Evolutionary conservation across 1,140 invertebrate species (phyloP).

Genomic region (Drosophila tristis): DNA sequence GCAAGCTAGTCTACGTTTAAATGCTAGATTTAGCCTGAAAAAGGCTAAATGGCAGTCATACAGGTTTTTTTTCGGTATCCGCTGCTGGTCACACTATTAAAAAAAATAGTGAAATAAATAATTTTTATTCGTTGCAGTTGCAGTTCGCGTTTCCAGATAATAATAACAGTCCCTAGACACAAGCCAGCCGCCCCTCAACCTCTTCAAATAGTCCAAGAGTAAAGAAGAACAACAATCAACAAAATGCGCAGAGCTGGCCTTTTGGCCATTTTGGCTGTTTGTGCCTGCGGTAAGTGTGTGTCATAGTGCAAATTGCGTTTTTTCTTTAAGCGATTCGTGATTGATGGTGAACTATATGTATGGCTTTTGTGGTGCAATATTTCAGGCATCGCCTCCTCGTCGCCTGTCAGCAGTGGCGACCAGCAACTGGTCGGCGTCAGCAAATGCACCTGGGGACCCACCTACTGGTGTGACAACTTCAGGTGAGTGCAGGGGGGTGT

Average conservation of each 20-base stretch:
- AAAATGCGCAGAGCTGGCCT: slow-evolving; percentile 68
- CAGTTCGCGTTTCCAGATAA: slow-evolving; percentile 21
- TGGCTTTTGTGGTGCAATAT: slow-evolving; percentile 25
- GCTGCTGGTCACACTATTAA: no score
- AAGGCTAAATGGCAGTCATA: no score
- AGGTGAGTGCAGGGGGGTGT: slow-evolving; percentile 86
- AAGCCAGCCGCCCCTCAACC: background rate
- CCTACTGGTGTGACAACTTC: slow-evolving; percentile 92
- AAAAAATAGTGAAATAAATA: background rate
- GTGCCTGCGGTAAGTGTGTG: slow-evolving; percentile 64
- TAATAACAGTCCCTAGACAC: background rate
- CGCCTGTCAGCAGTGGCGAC: slow-evolving; percentile 68
- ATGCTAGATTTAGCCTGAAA: no score
- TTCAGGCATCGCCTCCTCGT: slow-evolving; percentile 60
- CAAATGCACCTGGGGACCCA: slow-evolving; percentile 92
- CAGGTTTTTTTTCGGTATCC: no score
- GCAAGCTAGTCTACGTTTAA: no score
- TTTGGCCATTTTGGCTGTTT: slow-evolving; percentile 72
- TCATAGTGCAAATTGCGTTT: slow-evolving; percentile 38
- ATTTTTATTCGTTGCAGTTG: slow-evolving; percentile 7
- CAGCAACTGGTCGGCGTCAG: slow-evolving; percentile 85
- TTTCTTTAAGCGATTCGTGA: slow-evolving; percentile 12
- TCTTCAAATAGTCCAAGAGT: background rate
- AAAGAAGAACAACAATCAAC: background rate
- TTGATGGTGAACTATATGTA: slow-evolving; percentile 9